Evolutionary conservation across 2,797 vertebrate species (phyloP), one percentile per base, ranked within the genome.

Genomic region (Notoglanidium macrostoma): DNA sequence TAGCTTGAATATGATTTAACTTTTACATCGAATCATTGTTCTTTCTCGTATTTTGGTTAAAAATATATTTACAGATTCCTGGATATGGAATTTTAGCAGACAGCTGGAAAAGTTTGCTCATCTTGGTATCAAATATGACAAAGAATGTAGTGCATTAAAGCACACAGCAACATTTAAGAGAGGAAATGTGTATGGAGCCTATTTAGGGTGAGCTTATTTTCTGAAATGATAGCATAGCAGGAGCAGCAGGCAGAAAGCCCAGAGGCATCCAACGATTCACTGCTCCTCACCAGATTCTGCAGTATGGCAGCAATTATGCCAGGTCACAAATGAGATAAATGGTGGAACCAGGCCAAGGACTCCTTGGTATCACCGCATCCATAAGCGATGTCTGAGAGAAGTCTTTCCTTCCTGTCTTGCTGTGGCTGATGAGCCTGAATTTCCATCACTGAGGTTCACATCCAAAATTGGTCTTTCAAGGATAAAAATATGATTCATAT

Each of bases 221-320:
- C 79, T 6, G 3, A 88, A 89, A 88, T 89, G 87, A 89, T 82
- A 88, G 79, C 21, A 63, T 82, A 82, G 76, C 84, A 76, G n/a
- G 44, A 81, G 84, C 32, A 82, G 79, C 88, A 85, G 76, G 86
- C 78, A 77, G 72, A 70, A 88, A 68, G 63, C 85, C 72, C 46
- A 29, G 68, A 68, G 73, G 87, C 23, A 14, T 86, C 15, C 76
- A 78, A 46, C 51, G 51, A 86, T 57, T 80, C 59, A 21, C 80
- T 55, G 10, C 29, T 65, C 57, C 65, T 83, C 44, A 61, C 29
- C 81, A 84, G 63, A 89, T 68, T 44, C 44, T 26, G 40, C 54
- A 65, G 85, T 26, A 73, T 86, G 81, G 85, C 82, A 87, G 61
- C 79, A 87, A 89, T 89, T 89, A 90, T 74, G 68, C 73, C 63